Conservation (phyloP, 2,797 vertebrate genomes). For the Hirundo rustica region DNA sequence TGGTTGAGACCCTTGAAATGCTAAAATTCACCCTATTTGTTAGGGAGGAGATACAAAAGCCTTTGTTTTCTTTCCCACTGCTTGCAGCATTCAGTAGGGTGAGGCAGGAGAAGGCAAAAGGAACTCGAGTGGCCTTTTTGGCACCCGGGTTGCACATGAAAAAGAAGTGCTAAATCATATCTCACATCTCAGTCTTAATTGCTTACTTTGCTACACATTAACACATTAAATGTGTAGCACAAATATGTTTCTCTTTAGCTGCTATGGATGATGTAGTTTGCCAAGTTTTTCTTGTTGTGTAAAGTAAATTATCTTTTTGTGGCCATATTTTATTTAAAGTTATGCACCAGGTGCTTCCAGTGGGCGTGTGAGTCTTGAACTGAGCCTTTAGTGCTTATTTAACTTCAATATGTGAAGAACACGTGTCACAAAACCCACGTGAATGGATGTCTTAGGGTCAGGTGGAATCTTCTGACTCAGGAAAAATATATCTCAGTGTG, state of each 20-base stretch:
- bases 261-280: neutral
- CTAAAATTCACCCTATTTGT: neutral
- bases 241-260: neutral
- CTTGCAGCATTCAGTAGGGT: neutral
- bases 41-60: neutral
- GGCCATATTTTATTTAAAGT: neutral
- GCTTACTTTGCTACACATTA: conserved; percentile 3
- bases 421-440: neutral
- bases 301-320: neutral
- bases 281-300: neutral
- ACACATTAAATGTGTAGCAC: neutral
- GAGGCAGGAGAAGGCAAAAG: neutral
- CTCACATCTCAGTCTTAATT: neutral
- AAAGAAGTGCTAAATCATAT: neutral
- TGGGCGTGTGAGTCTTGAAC: neutral
- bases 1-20: neutral
- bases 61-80: neutral
- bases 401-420: neutral
- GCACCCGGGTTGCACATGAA: neutral
- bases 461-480: neutral
- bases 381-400: neutral
- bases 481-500: neutral
- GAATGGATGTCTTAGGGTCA: neutral
- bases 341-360: neutral
- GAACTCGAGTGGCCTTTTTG: neutral